Base-by-base conservation (phyloP, 2,113 vertebrate genomes). In the Poicephalus gulielmi region DNA sequence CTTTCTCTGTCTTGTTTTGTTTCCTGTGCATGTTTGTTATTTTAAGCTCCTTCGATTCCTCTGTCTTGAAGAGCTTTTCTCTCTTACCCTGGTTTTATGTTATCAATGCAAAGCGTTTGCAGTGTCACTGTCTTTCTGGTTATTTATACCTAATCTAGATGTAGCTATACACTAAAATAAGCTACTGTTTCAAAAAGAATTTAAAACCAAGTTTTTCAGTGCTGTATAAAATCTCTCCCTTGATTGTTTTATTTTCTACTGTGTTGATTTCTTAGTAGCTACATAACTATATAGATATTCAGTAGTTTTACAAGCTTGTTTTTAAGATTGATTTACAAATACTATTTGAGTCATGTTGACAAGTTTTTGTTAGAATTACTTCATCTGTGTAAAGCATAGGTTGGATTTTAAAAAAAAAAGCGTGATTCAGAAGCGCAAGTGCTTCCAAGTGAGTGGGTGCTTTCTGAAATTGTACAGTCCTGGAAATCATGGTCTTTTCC, bases 1-100 rank as follows among this genome's bases (percentile, higher is more conserved):
- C 78, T 83, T 90, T 95, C 74, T 91, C 75, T 80, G 78, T 88
- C 66, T 85, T 92, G 83, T 96, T 96, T 95, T 96, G 82, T 93
- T 96, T 96, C 94, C 93, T 95, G 86, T 88, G 47, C 17, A 1
- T 92, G 76, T 81, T 92, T 94, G 53, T 95, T 93, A 88, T 92
- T 90, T 90, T 90, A 95, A 80, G 82, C 90, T 92, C 73, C 83
- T 97, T 78, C 4, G 0, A 84, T 94, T 95, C 70, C 85, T 93
- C 67, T 88, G 2, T 83, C 76, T 88, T 84, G 24, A 77, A 69
- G 71, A 71, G 20, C 35, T 81, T 82, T 90, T 88, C 39, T 81
- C 0, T 57, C 60, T 83, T 80, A 46, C 37, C 16, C 24, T 59
- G 33, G 23, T 64, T 79, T 84, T 81, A 17, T 71, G 17, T 74